phyloP scores from a whole-genome alignment of 1,140 invertebrate genomes.

The Andrena cerasifolii region DNA sequence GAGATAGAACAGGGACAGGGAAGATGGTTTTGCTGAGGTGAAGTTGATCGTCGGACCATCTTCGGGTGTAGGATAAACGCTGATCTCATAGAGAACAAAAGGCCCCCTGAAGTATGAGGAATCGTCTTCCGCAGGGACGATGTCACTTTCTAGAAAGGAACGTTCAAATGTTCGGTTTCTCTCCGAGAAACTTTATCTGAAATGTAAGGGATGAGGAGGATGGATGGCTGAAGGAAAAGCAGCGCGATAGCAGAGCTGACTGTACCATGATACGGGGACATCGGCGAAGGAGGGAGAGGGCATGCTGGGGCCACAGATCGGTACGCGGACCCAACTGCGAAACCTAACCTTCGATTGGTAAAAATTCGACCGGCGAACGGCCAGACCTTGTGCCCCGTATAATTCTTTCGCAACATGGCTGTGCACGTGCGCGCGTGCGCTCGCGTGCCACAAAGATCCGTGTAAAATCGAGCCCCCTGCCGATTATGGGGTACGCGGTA shows the following conservation, averaged over 20 bases:
- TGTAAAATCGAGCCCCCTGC: conserved; percentile 50
- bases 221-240: conserved; percentile 9
- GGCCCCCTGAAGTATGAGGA: too few relatives aligned
- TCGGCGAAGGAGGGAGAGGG: conserved; percentile 38
- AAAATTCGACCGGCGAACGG: conserved; percentile 74
- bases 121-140: too few relatives aligned
- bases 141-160: too few relatives aligned
- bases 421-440: conserved; percentile 49
- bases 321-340: conserved; percentile 52
- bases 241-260: conserved; percentile 29
- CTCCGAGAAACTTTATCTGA: too few relatives aligned
- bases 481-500: background rate
- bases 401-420: conserved; percentile 73
- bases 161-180: too few relatives aligned
- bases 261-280: conserved; percentile 50
- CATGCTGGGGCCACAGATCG: conserved; percentile 42
- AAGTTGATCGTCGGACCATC: too few relatives aligned
- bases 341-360: conserved; percentile 75
- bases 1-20: too few relatives aligned
- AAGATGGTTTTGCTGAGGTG: too few relatives aligned
- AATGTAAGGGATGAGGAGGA: background rate
- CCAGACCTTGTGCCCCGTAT: conserved; percentile 75
- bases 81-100: too few relatives aligned
- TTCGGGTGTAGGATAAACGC: too few relatives aligned
- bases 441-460: conserved; percentile 54